These are phyloP conservation scores for Danionella cerebrum DNA, from an alignment of 2,113 vertebrate species.

Conservation along the genomic window DNA sequence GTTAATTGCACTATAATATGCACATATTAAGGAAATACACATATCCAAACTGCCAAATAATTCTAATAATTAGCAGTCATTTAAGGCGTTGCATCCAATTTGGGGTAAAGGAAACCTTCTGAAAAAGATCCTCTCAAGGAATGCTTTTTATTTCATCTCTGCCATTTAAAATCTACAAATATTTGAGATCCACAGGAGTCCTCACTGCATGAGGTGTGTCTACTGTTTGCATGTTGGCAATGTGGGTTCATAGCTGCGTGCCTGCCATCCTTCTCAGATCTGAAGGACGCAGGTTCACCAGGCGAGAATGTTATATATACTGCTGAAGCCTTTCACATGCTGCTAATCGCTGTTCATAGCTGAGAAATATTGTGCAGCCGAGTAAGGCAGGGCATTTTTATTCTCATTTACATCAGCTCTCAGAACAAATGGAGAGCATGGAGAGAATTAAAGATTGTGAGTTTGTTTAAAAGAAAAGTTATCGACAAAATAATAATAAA, in stretches of 20 bases:
- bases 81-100: no score
- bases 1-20: neutral
- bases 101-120: no score
- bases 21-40: no score
- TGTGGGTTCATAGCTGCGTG: constrained; percentile 26
- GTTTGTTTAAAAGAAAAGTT: no score
- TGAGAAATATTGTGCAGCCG: neutral
- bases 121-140: constrained; percentile 46
- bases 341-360: constrained; percentile 1
- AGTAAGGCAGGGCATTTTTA: constrained; percentile 24
- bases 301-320: constrained; percentile 3
- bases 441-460: no score
- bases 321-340: constrained; percentile 23
- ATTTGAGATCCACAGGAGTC: constrained; percentile 13
- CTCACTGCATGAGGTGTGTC: constrained; percentile 56
- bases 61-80: no score
- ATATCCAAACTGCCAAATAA: no score
- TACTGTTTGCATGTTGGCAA: constrained; percentile 58
- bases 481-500: no score
- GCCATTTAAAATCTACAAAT: constrained; percentile 8
- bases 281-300: neutral
- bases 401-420: neutral
- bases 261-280: constrained; percentile 21
- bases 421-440: neutral
- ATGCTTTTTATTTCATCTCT: constrained; percentile 19